A percentile compares a stretch with the other conserved stretches of the same genome.
These are phyloP conservation scores for Podarcis cretensis DNA, from an alignment of 2,113 vertebrate genomes.

Conservation along the genomic window DNA sequence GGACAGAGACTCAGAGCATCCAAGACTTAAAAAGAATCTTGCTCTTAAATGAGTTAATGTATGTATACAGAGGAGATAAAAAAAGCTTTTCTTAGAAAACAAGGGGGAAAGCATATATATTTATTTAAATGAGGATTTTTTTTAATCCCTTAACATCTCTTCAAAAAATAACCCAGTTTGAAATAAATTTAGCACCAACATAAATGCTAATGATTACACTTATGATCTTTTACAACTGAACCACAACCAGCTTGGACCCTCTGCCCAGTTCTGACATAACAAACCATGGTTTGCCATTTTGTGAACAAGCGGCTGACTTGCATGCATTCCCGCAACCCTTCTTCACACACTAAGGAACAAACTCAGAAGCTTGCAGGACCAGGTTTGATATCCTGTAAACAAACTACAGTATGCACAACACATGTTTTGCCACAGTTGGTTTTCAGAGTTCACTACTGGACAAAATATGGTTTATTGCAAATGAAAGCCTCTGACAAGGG, in stretches of 20 bases:
- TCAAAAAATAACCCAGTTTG: too few relatives aligned
- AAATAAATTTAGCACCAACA: background rate
- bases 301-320: background rate
- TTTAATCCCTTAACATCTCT: too few relatives aligned
- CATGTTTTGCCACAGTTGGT: background rate
- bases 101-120: background rate
- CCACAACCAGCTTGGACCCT: background rate
- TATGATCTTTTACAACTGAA: background rate
- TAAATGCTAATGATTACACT: background rate
- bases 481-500: background rate
- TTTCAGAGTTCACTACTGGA: background rate
- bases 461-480: background rate
- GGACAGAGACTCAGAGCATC: constrained; percentile 71
- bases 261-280: background rate
- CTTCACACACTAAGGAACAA: background rate
- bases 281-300: background rate
- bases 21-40: constrained; percentile 69
- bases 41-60: constrained; percentile 68
- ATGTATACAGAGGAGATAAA: background rate
- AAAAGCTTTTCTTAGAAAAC: background rate
- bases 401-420: background rate
- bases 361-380: background rate
- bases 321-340: background rate
- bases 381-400: background rate
- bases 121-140: background rate